Percentiles rank a stretch among this genome's conserved stretches.
phyloP scores from a whole-genome alignment of 2,888 invertebrate species.

The Matsumyia berberina region DNA sequence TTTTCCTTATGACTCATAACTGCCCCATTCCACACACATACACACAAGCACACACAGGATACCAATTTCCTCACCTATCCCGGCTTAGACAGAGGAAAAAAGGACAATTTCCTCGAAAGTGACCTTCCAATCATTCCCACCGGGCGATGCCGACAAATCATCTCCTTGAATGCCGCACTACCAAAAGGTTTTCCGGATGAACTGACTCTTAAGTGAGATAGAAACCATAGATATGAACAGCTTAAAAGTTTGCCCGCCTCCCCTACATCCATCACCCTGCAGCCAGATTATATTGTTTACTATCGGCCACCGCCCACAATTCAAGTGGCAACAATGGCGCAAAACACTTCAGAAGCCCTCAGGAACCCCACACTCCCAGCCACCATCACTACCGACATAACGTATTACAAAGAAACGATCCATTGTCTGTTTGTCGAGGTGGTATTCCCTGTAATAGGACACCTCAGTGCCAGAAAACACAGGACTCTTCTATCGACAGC shows the following conservation, averaged over 20 bases:
- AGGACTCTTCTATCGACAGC: constrained; percentile 64
- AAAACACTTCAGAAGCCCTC: constrained; percentile 56
- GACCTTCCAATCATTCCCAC: constrained; percentile 31
- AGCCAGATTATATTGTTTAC: constrained; percentile 63
- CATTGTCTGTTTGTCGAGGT: constrained; percentile 68
- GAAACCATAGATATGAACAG: constrained; percentile 63
- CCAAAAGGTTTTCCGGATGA: constrained; percentile 68
- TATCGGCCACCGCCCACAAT: constrained; percentile 62
- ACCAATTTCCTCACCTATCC: constrained; percentile 23
- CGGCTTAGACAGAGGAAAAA: not conserved
- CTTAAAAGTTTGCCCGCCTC: constrained; percentile 47
- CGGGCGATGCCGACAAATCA: constrained; percentile 2
- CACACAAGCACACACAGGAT: constrained; percentile 25
- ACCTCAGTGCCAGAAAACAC: constrained; percentile 39
- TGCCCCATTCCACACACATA: not conserved
- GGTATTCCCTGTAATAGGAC: constrained; percentile 64
- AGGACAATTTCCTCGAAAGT: constrained; percentile 30
- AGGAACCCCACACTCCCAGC: constrained; percentile 35
- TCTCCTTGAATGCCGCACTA: constrained; percentile 20
- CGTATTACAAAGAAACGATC: constrained; percentile 46
- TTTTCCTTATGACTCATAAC: constrained; percentile 51
- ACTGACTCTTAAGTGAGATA: constrained; percentile 66
- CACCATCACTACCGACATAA: not conserved
- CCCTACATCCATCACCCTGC: not conserved
- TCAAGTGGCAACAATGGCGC: constrained; percentile 74